phyloP scores from a whole-genome alignment of 2,797 vertebrate genomes.

The Melanotaenia boesemani region DNA sequence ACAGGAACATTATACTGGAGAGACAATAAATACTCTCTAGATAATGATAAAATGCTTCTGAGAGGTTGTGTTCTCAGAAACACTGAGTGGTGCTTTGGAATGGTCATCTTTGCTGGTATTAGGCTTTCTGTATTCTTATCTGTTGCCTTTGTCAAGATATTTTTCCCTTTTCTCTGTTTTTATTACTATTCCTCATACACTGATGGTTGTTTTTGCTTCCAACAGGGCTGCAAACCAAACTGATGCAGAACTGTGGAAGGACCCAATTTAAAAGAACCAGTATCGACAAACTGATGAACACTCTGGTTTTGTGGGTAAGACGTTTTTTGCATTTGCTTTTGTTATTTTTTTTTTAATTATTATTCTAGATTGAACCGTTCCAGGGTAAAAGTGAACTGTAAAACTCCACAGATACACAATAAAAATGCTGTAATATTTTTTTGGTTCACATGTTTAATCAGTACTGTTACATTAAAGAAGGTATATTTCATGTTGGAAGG shows the following conservation, averaged over 20 bases:
- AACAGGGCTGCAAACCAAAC: conserved; percentile 87
- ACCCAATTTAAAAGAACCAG: conserved; percentile 91
- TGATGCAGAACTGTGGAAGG: conserved; percentile 92
- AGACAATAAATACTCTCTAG: conserved; percentile 83
- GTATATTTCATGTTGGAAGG: not conserved
- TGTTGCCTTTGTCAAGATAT: not conserved
- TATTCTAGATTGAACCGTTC: too few relatives aligned
- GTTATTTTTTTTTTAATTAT: too few relatives aligned
- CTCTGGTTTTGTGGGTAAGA: conserved; percentile 90
- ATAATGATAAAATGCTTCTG: conserved; percentile 86
- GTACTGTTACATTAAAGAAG: not conserved
- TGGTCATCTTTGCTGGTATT: conserved; percentile 89
- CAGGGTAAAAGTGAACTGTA: too few relatives aligned
- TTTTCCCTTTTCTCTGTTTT: not conserved
- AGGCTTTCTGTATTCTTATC: conserved; percentile 6
- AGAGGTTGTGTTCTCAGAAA: conserved; percentile 88
- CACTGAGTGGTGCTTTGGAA: conserved; percentile 89
- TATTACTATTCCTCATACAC: not conserved
- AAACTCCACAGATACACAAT: too few relatives aligned
- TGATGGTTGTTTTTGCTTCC: not conserved
- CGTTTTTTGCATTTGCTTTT: not conserved
- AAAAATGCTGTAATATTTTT: too few relatives aligned
- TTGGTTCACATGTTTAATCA: not conserved
- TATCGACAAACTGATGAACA: conserved; percentile 91
- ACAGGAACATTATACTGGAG: conserved; percentile 85